These are phyloP conservation scores for Onychomys arenicola DNA, from an alignment of 2,797 vertebrate species.

Conservation along the genomic window DNA sequence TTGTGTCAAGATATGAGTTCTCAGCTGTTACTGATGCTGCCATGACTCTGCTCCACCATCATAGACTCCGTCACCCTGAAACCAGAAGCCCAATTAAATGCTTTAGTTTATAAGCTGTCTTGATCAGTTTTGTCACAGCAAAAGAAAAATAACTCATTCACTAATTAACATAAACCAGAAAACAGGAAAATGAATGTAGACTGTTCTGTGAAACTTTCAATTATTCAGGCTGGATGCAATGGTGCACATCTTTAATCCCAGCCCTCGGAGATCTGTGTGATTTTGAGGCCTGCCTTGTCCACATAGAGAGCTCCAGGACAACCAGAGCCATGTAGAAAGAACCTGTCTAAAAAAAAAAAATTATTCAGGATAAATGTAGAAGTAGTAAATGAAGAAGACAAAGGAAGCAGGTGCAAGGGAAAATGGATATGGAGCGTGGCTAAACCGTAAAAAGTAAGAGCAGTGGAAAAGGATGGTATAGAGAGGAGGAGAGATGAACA, in stretches of 20 bases:
- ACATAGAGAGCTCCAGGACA: no score
- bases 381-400: not conserved
- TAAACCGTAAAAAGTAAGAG: no score
- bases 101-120: not conserved
- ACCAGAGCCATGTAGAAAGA: not conserved
- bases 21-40: not conserved
- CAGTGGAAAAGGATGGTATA: not conserved
- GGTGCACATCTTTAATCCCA: not conserved
- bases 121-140: not conserved
- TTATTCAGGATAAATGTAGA: not conserved
- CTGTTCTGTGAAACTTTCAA: not conserved
- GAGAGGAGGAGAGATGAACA: not conserved
- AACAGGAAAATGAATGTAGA: not conserved
- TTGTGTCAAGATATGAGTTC: not conserved
- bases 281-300: no score
- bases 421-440: not conserved
- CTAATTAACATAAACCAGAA: not conserved
- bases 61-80: not conserved
- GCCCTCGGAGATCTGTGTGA: no score
- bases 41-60: not conserved
- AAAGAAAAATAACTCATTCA: not conserved
- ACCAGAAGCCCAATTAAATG: not conserved
- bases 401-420: not conserved
- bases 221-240: not conserved
- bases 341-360: not conserved